phyloP scores from a whole-genome alignment of 2,888 invertebrate species.

The Drosophila cyrtoloma region DNA sequence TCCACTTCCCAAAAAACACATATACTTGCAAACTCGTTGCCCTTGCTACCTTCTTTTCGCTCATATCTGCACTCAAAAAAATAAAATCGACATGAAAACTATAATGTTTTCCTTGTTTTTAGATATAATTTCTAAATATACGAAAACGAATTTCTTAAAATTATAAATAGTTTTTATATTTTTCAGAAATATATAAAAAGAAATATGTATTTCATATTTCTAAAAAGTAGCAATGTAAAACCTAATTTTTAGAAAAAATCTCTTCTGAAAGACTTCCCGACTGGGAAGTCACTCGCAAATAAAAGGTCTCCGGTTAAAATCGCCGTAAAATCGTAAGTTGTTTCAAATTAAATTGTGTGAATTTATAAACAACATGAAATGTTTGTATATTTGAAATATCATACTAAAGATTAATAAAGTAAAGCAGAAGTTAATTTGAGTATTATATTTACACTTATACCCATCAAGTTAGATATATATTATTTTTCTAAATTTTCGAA shows the following conservation, averaged over 20 bases:
- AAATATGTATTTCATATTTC: not conserved
- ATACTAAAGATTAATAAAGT: too few relatives aligned
- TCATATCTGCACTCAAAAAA: not conserved
- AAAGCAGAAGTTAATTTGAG: not conserved
- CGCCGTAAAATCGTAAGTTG: too few relatives aligned
- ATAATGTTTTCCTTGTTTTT: not conserved
- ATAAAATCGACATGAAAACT: not conserved
- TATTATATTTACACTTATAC: not conserved
- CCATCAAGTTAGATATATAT: too few relatives aligned
- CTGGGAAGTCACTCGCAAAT: not conserved
- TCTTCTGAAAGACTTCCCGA: not conserved
- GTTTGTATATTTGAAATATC: too few relatives aligned
- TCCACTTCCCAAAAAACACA: not conserved
- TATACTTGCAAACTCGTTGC: slow-evolving; percentile 8
- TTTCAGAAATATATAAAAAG: not conserved
- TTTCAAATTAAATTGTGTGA: too few relatives aligned
- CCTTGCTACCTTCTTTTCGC: slow-evolving; percentile 20
- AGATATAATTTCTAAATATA: not conserved
- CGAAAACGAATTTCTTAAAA: not conserved
- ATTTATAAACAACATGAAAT: too few relatives aligned
- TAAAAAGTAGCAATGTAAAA: not conserved
- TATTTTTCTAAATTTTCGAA: too few relatives aligned
- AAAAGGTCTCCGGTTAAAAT: too few relatives aligned
- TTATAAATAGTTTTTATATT: not conserved
- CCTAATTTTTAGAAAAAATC: not conserved